Percentiles rank a stretch among this genome's conserved stretches.
These are phyloP conservation scores for Australoheros scitulus DNA, from an alignment of 2,113 vertebrate genomes.

Conservation along the genomic window DNA sequence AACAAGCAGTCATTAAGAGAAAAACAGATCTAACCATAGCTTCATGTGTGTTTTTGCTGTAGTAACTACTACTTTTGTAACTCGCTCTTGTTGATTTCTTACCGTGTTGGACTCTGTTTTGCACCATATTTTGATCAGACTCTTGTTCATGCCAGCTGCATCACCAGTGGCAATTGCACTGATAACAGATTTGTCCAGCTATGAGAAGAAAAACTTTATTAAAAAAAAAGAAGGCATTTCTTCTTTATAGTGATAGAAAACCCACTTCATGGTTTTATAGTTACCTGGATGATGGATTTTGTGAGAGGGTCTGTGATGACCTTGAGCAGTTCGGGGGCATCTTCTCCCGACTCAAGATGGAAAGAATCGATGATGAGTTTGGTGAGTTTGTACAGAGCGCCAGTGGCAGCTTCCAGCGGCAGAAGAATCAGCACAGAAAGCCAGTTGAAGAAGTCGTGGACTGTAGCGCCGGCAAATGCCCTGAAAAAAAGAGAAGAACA, in stretches of 20 bases:
- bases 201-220: conserved; percentile 4
- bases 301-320: conserved; percentile 96
- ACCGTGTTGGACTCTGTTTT: conserved; percentile 81
- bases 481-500: conserved; percentile 65
- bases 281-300: conserved; percentile 91
- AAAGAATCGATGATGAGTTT: conserved; percentile 84
- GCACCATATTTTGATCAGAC: conserved; percentile 91
- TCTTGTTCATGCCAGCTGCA: conserved; percentile 86
- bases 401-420: conserved; percentile 87
- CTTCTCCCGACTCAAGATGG: conserved; percentile 85
- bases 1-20: conserved; percentile 59
- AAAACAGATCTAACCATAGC: conserved; percentile 2
- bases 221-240: neutral
- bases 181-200: conserved; percentile 94
- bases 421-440: conserved; percentile 89
- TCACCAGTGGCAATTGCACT: conserved; percentile 85
- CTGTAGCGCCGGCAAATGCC: conserved; percentile 93
- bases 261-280: neutral
- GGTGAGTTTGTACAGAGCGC: conserved; percentile 88
- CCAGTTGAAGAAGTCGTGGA: conserved; percentile 99
- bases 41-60: conserved; percentile 20
- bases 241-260: neutral
- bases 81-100: conserved; percentile 57
- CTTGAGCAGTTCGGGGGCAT: conserved; percentile 91
- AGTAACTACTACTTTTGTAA: neutral